Evolutionary conservation across 2,113 vertebrate genomes (phyloP).

Genomic region (Marmota flaviventris): DNA sequence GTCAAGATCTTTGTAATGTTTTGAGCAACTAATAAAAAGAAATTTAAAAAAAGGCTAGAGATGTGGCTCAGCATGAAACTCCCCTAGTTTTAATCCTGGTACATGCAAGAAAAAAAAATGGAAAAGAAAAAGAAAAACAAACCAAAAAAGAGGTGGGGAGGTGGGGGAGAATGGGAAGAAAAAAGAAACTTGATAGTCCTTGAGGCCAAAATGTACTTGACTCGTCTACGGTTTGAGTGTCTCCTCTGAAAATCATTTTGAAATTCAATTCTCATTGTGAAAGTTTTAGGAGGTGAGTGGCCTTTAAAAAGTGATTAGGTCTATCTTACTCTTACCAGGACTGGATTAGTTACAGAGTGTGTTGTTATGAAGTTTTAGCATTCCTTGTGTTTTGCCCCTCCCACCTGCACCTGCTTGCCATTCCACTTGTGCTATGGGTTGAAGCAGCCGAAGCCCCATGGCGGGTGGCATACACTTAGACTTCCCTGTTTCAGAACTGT

Average conservation of each 20-base stretch:
- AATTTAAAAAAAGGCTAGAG: no score
- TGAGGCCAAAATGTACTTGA: background rate
- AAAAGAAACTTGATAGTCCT: background rate
- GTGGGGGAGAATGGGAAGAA: no score
- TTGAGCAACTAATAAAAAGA: no score
- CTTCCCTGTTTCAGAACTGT: background rate
- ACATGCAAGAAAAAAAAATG: background rate
- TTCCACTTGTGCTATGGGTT: background rate
- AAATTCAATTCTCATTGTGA: background rate
- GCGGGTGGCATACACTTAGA: background rate
- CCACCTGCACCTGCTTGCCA: no score
- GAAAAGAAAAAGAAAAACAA: background rate
- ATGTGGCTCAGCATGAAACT: background rate
- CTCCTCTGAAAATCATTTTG: background rate
- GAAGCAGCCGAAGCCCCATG: background rate
- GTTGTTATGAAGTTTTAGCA: background rate
- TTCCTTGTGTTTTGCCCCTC: background rate
- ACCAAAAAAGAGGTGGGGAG: no score
- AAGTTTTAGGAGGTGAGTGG: background rate
- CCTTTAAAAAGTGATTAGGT: background rate
- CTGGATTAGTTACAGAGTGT: background rate
- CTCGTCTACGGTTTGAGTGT: background rate
- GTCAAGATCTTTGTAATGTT: no score
- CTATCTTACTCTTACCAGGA: background rate
- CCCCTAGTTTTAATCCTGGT: background rate